phyloP scores from a whole-genome alignment of 1,140 invertebrate genomes.

The Laupala kohalensis region DNA sequence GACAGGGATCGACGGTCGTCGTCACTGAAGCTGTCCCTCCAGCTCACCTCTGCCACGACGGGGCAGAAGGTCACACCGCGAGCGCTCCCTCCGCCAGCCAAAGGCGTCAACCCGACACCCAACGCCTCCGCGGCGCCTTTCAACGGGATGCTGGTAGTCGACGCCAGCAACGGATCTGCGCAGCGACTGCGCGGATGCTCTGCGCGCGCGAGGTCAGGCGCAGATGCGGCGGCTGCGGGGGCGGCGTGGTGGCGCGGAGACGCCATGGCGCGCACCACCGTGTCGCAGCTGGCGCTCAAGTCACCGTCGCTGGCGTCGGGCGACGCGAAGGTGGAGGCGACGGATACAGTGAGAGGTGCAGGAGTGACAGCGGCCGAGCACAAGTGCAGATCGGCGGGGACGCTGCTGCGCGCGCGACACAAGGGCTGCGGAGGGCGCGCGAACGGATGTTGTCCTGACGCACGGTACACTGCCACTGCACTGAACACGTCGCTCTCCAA shows the following conservation, averaged over 20 bases:
- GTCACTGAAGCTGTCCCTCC: constrained; percentile 24
- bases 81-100: constrained; percentile 1
- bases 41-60: constrained; percentile 55
- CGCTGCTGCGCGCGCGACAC: neutral
- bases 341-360: neutral
- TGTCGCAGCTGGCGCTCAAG: neutral
- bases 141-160: neutral
- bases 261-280: neutral
- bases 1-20: neutral
- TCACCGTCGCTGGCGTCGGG: neutral
- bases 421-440: neutral
- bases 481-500: neutral
- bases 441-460: neutral
- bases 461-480: constrained; percentile 5
- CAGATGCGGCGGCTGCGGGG: constrained; percentile 26
- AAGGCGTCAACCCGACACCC: neutral
- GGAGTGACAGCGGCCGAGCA: neutral
- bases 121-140: neutral
- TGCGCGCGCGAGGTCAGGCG: constrained; percentile 40
- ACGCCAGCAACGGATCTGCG: neutral
- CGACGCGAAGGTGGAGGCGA: neutral
- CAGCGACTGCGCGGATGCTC: neutral
- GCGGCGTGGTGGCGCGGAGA: neutral
- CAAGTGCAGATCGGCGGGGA: neutral
- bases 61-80: constrained; percentile 53